These are phyloP conservation scores for Drosophila acutilabella DNA, from an alignment of 2,888 invertebrate genomes.

Conservation along the genomic window DNA sequence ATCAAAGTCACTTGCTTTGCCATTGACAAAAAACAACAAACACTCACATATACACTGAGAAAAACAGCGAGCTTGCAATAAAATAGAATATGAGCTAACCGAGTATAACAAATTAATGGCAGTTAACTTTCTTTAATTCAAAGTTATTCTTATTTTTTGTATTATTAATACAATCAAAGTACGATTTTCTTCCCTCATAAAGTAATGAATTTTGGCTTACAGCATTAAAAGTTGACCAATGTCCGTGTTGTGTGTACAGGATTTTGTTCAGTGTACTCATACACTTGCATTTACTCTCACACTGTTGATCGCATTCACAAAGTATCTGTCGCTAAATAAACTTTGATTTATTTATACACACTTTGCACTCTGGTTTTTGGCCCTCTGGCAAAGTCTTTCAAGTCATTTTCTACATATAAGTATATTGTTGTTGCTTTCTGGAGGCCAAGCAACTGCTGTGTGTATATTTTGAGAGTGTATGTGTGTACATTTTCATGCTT, in stretches of 20 bases:
- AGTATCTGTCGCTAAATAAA: conserved; percentile 74
- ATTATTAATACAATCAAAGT: no score
- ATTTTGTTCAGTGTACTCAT: conserved; percentile 1
- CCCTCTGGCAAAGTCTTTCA: conserved; percentile 57
- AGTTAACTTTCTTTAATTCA: no score
- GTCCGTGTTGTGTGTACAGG: no score
- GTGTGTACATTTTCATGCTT: conserved; percentile 26
- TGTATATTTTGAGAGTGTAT: not conserved
- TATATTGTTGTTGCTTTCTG: conserved; percentile 32
- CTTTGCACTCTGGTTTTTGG: conserved; percentile 57
- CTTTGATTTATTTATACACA: conserved; percentile 78
- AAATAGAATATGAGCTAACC: no score
- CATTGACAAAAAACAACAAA: conserved; percentile 41
- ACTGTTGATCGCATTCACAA: conserved; percentile 15
- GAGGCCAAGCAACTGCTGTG: conserved; percentile 19
- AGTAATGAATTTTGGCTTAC: no score
- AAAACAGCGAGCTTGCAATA: not conserved
- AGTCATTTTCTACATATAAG: conserved; percentile 56
- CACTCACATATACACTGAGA: conserved; percentile 1
- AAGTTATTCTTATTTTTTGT: no score
- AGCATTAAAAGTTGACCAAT: no score
- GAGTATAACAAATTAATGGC: no score
- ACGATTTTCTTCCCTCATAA: no score
- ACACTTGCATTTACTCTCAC: conserved; percentile 12
- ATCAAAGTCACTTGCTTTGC: conserved; percentile 63